Evolutionary conservation across 2,113 vertebrate genomes (phyloP).

Genomic region (Miniopterus natalensis): DNA sequence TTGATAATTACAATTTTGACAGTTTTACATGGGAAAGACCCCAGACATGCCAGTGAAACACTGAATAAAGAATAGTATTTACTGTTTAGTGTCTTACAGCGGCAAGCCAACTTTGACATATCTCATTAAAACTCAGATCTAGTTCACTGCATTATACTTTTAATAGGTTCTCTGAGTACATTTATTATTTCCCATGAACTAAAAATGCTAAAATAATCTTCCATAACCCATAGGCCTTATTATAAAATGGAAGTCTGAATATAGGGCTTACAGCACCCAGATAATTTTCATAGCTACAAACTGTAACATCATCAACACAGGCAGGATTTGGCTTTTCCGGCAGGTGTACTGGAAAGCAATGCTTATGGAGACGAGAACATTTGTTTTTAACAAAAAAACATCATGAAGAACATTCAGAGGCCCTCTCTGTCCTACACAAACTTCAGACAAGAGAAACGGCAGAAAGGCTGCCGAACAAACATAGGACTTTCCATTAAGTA

Average conservation of each 20-base stretch:
- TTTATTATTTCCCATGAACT: background rate
- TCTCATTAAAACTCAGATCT: conserved; percentile 65
- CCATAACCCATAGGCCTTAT: background rate
- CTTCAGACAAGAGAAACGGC: conserved; percentile 44
- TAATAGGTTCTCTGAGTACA: background rate
- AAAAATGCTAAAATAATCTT: background rate
- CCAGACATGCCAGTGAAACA: conserved; percentile 59
- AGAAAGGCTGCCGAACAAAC: conserved; percentile 14
- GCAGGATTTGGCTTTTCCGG: conserved; percentile 45
- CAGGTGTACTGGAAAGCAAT: conserved; percentile 38
- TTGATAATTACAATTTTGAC: conserved; percentile 51
- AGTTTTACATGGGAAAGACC: conserved; percentile 55
- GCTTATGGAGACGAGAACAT: conserved; percentile 15
- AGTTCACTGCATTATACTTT: background rate
- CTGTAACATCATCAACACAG: background rate
- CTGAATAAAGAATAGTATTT: conserved; percentile 76
- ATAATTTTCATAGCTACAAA: conserved; percentile 7
- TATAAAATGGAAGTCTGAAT: conserved; percentile 45
- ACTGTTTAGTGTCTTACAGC: conserved; percentile 55
- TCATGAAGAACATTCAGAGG: background rate
- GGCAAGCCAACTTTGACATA: conserved; percentile 51
- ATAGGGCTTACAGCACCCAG: background rate
- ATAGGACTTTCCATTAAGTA: conserved; percentile 27
- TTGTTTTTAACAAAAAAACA: conserved; percentile 54
- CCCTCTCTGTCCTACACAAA: background rate